Base-by-base conservation (phyloP, 2,797 vertebrate genomes). In the Mus caroli region DNA sequence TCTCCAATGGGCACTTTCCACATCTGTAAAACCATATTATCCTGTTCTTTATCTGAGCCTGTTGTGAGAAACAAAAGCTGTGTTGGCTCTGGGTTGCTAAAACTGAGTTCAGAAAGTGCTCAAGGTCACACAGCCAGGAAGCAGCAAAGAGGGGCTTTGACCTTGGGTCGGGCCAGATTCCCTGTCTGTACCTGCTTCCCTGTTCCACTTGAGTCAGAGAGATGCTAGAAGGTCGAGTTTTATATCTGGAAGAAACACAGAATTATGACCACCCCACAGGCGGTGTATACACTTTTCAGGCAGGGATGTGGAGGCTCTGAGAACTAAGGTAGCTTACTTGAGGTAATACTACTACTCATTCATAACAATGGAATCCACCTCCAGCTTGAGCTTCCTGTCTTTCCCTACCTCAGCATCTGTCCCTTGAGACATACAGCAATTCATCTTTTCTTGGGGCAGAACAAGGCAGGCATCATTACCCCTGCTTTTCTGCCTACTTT, bases 401-500 rank as follows among this genome's bases (percentile, higher is more conserved):
- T n/a, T 78, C 79, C 37, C 62, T 82, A 3, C 7, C 60, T 73
- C 58, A 40, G 4, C 69, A 9, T 62, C n/a, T 85, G n/a, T 62
- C 92, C n/a, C 80, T 71, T 46, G 24, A 96, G 78, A 90, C 12
- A 64, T 19, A 69, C 11, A 86, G 31, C 20, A n/a, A 31, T 43
- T 92, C 37, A 43, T 43, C 71, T 75, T 64, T 95, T 56, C 56
- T 76, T 10, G 3, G 88, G 73, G 73, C 46, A 75, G 40, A 20
- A 50, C 17, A 52, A 60, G n/a, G 31, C 69, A 91, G 76, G 37
- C 76, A 80, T 69, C 28, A 17, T 50, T 64, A 20, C 37, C 46
- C 84, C 75, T 3, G 50, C 52, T 89, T 95, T 40, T 71, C 84
- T 87, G 52, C 84, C 92, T 93, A 24, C 40, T 20, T n/a, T 19